Evolutionary conservation across 2,888 invertebrate species (phyloP).

Genomic region (Nymphalis c-album): DNA sequence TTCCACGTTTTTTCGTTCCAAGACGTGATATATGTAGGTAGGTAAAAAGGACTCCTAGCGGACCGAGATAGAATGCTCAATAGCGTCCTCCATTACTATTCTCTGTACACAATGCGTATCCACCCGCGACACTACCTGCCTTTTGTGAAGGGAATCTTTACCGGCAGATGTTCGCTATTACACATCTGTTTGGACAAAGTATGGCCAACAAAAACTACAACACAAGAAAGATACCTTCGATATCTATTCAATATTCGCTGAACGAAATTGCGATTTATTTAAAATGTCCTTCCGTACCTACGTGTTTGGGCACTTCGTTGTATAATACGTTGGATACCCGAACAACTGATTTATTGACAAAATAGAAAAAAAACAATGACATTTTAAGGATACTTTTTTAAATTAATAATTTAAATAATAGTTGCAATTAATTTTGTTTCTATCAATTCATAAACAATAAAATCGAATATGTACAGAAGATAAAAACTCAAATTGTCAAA

Average conservation of each 20-base stretch:
- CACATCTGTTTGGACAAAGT: conserved; percentile 46
- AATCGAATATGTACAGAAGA: too few species aligned
- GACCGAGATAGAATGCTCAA: conserved; percentile 40
- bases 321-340: neutral
- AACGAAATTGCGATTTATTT: conserved; percentile 17
- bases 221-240: conserved; percentile 38
- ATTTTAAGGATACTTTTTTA: too few species aligned
- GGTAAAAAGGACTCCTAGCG: conserved; percentile 20
- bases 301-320: neutral
- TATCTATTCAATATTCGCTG: conserved; percentile 40
- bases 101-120: conserved; percentile 41
- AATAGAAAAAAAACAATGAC: too few species aligned
- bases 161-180: conserved; percentile 51
- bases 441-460: too few species aligned
- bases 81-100: conserved; percentile 43
- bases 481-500: too few species aligned
- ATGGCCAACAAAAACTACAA: conserved; percentile 38
- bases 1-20: conserved; percentile 16
- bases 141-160: conserved; percentile 47
- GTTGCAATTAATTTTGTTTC: too few species aligned
- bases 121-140: conserved; percentile 48
- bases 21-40: conserved; percentile 21
- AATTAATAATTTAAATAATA: too few species aligned
- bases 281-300: conserved; percentile 13
- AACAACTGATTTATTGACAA: too few species aligned